Percentiles rank a stretch among this genome's conserved stretches.
Evolutionary conservation across 92 coral and sea anemone species (phyloP).

Genomic region (Bergia sp.): DNA sequence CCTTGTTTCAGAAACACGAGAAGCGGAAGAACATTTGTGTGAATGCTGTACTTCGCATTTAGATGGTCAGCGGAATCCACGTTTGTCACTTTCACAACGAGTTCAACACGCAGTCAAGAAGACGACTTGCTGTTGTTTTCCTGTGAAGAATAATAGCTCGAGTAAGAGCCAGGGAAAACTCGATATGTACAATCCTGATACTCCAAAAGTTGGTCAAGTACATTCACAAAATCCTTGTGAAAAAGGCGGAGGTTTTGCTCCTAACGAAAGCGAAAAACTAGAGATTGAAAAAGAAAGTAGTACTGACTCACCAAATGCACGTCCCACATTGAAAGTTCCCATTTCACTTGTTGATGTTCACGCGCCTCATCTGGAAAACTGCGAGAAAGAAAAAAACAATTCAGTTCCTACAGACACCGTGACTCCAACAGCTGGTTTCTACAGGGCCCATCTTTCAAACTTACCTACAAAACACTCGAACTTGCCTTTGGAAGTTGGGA

Average conservation of each 20-base stretch:
- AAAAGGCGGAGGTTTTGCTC: neutral
- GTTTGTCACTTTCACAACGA: conserved; percentile 20
- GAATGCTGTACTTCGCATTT: conserved; percentile 12
- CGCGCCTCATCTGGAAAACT: neutral
- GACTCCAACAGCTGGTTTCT: neutral
- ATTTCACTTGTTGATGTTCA: neutral
- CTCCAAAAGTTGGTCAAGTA: neutral
- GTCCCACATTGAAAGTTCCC: neutral
- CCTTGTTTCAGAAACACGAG: conserved; percentile 15
- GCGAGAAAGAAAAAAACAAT: neutral
- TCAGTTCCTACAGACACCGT: neutral
- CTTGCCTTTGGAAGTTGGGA: neutral
- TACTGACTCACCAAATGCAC: neutral
- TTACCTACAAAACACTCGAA: neutral
- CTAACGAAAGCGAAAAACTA: neutral
- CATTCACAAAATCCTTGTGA: neutral
- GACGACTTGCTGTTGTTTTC: conserved; percentile 9
- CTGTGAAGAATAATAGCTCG: neutral
- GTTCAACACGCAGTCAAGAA: conserved; percentile 28
- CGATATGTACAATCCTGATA: neutral
- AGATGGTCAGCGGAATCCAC: neutral
- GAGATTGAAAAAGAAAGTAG: neutral
- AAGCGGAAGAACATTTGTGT: conserved; percentile 32
- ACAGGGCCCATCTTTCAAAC: neutral
- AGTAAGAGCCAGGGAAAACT: neutral